Base-by-base conservation (phyloP, 2,113 vertebrate species). In the Choloepus hoffmanni region DNA sequence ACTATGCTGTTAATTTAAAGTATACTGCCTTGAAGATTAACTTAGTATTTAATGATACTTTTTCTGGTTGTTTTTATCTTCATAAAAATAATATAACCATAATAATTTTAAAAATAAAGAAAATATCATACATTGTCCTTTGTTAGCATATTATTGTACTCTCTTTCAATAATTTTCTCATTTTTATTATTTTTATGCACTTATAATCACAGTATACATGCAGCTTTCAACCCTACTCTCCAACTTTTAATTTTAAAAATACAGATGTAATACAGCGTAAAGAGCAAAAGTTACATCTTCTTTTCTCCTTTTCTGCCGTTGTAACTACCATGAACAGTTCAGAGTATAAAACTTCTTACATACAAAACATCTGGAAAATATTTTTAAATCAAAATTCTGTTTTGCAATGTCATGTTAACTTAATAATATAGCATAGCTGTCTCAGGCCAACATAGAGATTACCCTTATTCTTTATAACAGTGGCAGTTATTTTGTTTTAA, bases 121-220 rank as follows among this genome's bases (percentile, higher is more conserved):
- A 92, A 72, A 84, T 33, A 83, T 21, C 24, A 85, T 40, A 92
- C 1, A 87, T 43, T 85, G 76, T 70, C 16, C 40, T 23, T 94
- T 92, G 5, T 84, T 91, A 87, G 26, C 11, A 70, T 89, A 93
- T 96, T 73, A 89, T 28, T 92, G 48, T 58, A n/a, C 3, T 85
- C 3, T 85, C 55, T 90, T 72, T 40, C 45, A 95, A 19, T 83
- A 96, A 86, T 83, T 93, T 89, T 93, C 67, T 95, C 23, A 92
- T 60, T 93, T 96, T 78, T 58, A 53, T 79, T 90, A 91, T 83
- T 95, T 90, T 70, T 90, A 95, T 95, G 18, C 2, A 90, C 3
- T 90, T 79, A 45, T 45, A 96, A 58, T 92, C 45, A 76, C 2
- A 87, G 23, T 62, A 79, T 70, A 68, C 33, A 48, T 81, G 62